These are phyloP conservation scores for Aeoliscus strigatus DNA, from an alignment of 2,797 vertebrate genomes.

Conservation along the genomic window DNA sequence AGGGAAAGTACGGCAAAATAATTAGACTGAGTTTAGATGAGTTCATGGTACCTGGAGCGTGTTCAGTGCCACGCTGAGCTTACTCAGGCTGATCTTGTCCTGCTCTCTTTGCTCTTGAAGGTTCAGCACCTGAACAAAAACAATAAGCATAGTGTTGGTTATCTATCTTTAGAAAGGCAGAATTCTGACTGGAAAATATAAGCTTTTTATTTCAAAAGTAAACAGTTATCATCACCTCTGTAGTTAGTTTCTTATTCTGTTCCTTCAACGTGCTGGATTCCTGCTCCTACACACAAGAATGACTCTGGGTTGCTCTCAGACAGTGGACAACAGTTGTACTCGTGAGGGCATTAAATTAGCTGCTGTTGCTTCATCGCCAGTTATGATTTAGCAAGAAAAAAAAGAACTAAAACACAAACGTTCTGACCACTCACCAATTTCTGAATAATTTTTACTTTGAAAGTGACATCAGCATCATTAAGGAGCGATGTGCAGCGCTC, in stretches of 20 bases:
- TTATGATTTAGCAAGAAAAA: too few relatives aligned
- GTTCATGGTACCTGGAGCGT: slow-evolving; percentile 37
- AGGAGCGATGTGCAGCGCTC: slow-evolving; percentile 22
- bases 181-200: too few relatives aligned
- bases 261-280: slow-evolving; percentile 28
- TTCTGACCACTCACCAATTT: slow-evolving; percentile 36
- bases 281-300: slow-evolving; percentile 37
- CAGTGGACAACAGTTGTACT: too few relatives aligned
- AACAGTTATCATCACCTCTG: slow-evolving; percentile 43
- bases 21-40: too few relatives aligned
- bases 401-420: too few relatives aligned
- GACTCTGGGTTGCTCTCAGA: neutral
- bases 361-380: too few relatives aligned
- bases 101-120: slow-evolving; percentile 30
- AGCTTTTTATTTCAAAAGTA: too few relatives aligned
- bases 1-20: neutral
- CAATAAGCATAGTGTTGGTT: too few relatives aligned
- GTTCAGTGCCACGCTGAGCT: slow-evolving; percentile 20
- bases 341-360: too few relatives aligned
- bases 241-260: slow-evolving; percentile 38
- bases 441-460: slow-evolving; percentile 22
- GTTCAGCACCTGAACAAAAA: slow-evolving; percentile 36
- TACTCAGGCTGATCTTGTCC: slow-evolving; percentile 29
- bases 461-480: slow-evolving; percentile 6
- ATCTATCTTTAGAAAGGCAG: too few relatives aligned